Base-by-base conservation (phyloP, 2,888 invertebrate species). In the Macrosiphum euphorbiae region DNA sequence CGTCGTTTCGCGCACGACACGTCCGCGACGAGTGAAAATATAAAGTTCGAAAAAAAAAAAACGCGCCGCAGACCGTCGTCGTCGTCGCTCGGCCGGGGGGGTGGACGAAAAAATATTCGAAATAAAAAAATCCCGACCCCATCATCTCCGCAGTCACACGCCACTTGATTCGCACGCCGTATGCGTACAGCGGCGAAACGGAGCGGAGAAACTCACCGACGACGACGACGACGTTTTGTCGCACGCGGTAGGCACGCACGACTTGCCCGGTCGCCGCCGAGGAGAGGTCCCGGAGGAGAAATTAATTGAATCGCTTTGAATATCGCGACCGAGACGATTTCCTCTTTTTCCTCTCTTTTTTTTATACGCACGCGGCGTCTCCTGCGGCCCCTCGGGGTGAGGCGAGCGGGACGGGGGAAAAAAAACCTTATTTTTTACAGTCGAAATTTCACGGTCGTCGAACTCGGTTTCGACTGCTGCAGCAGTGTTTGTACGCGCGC, bases 231-330 rank as follows among this genome's bases (percentile, higher is more conserved):
- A 52, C 61, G 89, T 88, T 90, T 78, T 86, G 86, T 55, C 58
- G 88, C 41, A 20, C 55, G 67, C 88, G 67, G 92, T 67, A 7
- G 61, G 50, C 90, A 94, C 93, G 93, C 93, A 94, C 93, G 93
- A 94, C 84, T 94, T 94, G 86, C 50, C 61, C 41, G 87, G 86
- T 55, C n/a, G 90, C 28, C 4, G 86, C 10, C 10, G 47, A 24
- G n/a, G n/a, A n/a, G n/a, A 7, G 11, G 58, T 94, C 93, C 93
- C 93, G 85, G 61, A 90, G 93, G 93, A 94, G 93, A 90, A 94
- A 94, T 94, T 94, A 94, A 94, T 94, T 94, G 94, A 94, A 94
- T 94, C 94, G 94, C 94, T 94, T 94, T 94, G 90, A 94, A 94
- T 94, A 87, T 67, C 44, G n/a, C 87, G 92, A 52, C 92, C 50